phyloP scores from a whole-genome alignment of 2,888 invertebrate species.

The Lepidochrysops patricia region DNA sequence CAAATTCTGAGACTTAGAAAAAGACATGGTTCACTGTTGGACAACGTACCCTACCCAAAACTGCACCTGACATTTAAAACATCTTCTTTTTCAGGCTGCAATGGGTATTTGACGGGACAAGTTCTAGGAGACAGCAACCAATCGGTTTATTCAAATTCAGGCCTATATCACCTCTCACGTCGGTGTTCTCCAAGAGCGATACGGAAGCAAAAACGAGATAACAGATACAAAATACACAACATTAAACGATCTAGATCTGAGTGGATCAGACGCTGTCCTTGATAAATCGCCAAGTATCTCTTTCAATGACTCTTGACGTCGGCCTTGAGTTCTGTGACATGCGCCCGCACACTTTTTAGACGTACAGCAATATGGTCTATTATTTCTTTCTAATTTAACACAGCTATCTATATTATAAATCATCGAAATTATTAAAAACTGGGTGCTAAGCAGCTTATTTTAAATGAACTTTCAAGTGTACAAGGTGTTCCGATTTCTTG shows the following conservation, averaged over 20 bases:
- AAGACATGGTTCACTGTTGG: too few relatives aligned
- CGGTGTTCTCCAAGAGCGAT: background rate
- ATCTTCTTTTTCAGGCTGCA: background rate
- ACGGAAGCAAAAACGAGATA: slow-evolving; percentile 10
- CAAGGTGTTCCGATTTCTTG: background rate
- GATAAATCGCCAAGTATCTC: slow-evolving; percentile 20
- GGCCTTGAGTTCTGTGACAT: slow-evolving; percentile 23
- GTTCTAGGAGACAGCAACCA: background rate
- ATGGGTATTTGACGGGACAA: background rate
- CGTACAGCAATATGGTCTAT: too few relatives aligned
- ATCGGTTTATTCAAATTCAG: slow-evolving; percentile 7
- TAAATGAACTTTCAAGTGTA: background rate
- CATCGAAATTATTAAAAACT: background rate
- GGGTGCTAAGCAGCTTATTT: background rate
- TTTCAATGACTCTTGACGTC: slow-evolving; percentile 26
- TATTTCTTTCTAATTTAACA: too few relatives aligned
- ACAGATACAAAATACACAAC: slow-evolving; percentile 3
- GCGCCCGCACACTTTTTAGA: slow-evolving; percentile 8
- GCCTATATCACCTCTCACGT: background rate
- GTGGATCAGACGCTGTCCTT: slow-evolving; percentile 19
- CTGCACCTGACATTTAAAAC: too few relatives aligned
- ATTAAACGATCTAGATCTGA: slow-evolving; percentile 4
- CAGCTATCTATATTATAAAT: background rate
- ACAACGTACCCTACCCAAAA: too few relatives aligned
- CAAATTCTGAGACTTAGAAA: too few relatives aligned